Evolutionary conservation across 2,113 vertebrate species (phyloP).

Genomic region (Machaerirhynchus nigripectus): DNA sequence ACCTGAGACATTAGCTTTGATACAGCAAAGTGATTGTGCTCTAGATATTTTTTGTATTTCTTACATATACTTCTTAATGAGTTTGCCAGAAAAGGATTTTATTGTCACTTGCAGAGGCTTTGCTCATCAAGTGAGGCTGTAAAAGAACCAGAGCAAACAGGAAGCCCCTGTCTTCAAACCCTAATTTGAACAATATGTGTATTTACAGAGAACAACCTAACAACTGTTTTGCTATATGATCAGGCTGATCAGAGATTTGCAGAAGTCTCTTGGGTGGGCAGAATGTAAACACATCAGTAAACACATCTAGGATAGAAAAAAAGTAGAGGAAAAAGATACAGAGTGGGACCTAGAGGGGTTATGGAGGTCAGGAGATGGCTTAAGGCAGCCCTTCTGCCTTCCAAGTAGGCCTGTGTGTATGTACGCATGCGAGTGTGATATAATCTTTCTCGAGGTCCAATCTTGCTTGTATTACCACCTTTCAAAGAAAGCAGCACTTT

Average conservation of each 20-base stretch:
- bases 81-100: neutral
- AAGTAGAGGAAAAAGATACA: neutral
- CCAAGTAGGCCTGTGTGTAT: neutral
- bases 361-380: neutral
- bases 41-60: neutral
- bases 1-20: neutral
- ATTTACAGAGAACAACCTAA: neutral
- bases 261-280: neutral
- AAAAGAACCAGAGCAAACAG: neutral
- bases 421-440: neutral
- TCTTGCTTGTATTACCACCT: neutral
- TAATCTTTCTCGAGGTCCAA: neutral
- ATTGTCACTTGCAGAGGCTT: neutral
- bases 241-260: neutral
- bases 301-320: neutral
- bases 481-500: neutral
- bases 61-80: neutral
- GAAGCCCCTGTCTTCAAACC: neutral
- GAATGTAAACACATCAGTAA: neutral
- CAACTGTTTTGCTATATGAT: neutral
- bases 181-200: neutral
- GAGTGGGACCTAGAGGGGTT: neutral
- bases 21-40: neutral
- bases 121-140: neutral
- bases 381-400: neutral